phyloP scores from a whole-genome alignment of 2,797 vertebrate genomes.

The Rhynchonycteris naso region DNA sequence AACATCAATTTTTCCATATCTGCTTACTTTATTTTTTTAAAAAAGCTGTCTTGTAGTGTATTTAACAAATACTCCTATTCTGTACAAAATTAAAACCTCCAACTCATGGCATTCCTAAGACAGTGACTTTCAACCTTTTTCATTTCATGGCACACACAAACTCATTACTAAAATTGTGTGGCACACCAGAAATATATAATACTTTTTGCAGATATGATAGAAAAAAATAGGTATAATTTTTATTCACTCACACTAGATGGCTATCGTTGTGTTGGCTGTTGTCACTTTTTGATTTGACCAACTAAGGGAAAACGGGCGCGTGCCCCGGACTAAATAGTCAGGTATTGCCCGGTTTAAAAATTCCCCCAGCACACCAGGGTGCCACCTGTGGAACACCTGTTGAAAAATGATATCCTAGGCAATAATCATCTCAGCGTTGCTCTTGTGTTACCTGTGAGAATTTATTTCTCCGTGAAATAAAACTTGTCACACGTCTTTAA shows the following conservation, averaged over 20 bases:
- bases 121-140: background rate
- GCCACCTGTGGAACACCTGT: background rate
- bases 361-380: background rate
- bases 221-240: background rate
- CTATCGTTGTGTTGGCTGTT: background rate
- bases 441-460: background rate
- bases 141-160: background rate
- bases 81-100: background rate
- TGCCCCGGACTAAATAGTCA: background rate
- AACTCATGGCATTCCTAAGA: background rate
- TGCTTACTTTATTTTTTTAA: background rate
- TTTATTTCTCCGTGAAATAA: slow-evolving; percentile 50
- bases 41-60: background rate
- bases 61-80: background rate
- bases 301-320: background rate
- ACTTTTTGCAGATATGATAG: background rate
- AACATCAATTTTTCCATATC: background rate
- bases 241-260: background rate
- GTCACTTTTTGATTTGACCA: background rate
- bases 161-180: background rate
- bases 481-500: slow-evolving; percentile 42
- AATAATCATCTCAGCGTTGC: slow-evolving; percentile 9
- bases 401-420: background rate
- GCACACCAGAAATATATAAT: background rate
- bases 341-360: background rate